Percentiles rank a stretch among this genome's conserved stretches.
Conservation (phyloP, 2,797 vertebrate species). For the Tenualosa thibaudeaui region DNA sequence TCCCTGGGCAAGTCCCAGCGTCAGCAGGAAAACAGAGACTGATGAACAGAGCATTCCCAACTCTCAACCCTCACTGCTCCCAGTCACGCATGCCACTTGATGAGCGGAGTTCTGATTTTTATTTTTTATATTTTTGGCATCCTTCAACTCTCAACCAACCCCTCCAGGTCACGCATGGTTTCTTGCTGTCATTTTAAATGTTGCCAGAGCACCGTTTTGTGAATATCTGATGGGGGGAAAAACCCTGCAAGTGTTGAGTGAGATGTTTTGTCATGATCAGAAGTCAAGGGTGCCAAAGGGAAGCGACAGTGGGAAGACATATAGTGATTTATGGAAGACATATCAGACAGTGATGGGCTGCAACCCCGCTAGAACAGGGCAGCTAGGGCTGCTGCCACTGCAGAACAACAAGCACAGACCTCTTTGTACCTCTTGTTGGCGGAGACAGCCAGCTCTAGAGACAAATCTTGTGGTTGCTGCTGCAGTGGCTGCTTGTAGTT, state of each 20-base stretch:
- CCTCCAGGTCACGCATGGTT: neutral
- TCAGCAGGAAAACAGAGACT: constrained; percentile 27
- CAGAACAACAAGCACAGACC: neutral
- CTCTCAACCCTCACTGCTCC: neutral
- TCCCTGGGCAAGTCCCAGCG: constrained; percentile 50
- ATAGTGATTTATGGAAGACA: neutral
- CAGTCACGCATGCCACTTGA: constrained; percentile 15
- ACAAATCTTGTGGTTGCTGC: neutral
- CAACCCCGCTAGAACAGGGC: neutral
- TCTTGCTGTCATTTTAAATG: constrained; percentile 12
- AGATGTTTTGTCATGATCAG: constrained; percentile 9
- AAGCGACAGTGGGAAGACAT: neutral
- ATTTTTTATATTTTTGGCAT: neutral
- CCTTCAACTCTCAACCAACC: neutral
- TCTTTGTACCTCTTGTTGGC: neutral
- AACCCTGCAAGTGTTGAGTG: neutral
- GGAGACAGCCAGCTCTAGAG: neutral
- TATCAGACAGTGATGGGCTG: neutral
- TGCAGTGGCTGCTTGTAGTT: neutral
- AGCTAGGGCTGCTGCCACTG: neutral
- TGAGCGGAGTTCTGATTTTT: neutral
- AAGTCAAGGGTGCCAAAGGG: neutral
- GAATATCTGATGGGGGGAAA: neutral
- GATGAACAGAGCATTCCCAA: neutral
- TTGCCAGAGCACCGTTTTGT: neutral